Base-by-base conservation (phyloP, 64 coral and sea anemone genomes). In the Anthopleura sola region DNA sequence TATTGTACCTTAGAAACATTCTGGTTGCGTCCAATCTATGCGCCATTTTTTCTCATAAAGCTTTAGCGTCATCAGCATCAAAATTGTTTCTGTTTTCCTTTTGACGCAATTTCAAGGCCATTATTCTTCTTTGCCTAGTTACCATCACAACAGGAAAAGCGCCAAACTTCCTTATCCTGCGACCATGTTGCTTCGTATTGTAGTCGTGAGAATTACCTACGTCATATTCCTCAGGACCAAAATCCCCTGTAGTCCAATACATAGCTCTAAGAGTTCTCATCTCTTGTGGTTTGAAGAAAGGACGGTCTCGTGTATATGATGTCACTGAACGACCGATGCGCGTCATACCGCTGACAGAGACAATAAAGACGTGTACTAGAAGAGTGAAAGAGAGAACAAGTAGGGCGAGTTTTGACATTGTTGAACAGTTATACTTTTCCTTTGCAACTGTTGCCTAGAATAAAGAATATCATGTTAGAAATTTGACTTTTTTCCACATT, bases 291-390 rank as follows among this genome's bases (percentile, higher is more conserved):
- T 71, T 32, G 15, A 31, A 71, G 28, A 71, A 34, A 31, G 14
- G 26, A 15, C 66, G 66, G 66, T 71, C 66, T 71, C 66, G 66
- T 71, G 29, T 71, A 13, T 71, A 71, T 71, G 66, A 71, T 29
- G 29, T 71, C 66, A 71, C 34, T 12, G 66, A 71, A 20, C 66
- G 66, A 32, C 66, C 66, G 14, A 71, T 71, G 10, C 66, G 66
- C 29, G 66, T 71, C 13, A 71, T 15, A 71, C 29, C 26, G 29
- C 29, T 29, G 9, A 29, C 66, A 34, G 20, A 71, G n/a, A 71
- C 66, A 15, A 34, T 71, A 16, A 71, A 29, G 13, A n/a, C n/a
- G n/a, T n/a, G n/a, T n/a, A n/a, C n/a, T n/a, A n/a, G n/a, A n/a
- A n/a, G 6, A 29, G 29, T 34, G n/a, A 71, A 71, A 15, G 9